Evolutionary conservation across 2,888 invertebrate genomes (phyloP), one percentile per base, ranked within the genome.

Genomic region (Parnassius mnemosyne): DNA sequence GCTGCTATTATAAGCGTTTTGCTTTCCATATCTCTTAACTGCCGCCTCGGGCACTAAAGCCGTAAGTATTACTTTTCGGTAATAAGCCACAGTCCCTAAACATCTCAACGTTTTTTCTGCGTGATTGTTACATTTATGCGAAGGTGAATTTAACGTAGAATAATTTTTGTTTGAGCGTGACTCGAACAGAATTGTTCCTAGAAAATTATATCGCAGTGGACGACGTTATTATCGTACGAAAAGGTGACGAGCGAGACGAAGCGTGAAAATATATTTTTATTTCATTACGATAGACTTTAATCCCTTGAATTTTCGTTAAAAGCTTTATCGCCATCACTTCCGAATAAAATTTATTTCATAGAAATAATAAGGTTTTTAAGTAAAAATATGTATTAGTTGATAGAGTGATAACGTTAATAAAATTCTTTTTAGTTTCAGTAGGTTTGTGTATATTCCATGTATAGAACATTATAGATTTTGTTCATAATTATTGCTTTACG

Each of bases 1-100:
- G 79, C 78, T 79, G 80, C 83, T 81, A 85, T 89, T 89, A 87
- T 87, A 85, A 87, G 83, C 87, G 87, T 83, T 87, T 86, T 86
- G 87, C 84, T 87, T 87, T 87, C 85, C 84, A 84, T 87, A 87
- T 88, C 85, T 82, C 79, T 72, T 83, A 82, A 84, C 83, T 84
- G 81, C 81, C 80, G 83, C 81, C 79, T 78, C 76, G 77, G 79
- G 81, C 77, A 72, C 68, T 71, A 80, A 82, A 78, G 78, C 81
- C 83, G 83, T 86, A 85, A 81, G 87, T 82, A 81, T 84, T 80
- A 87, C 81, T 84, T 87, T 83, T 68, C 73, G 70, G 81, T 85
- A 83, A 85, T 86, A 83, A 80, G 81, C 84, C 81, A 81, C 80
- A 81, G 75, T 74, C 72, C 70, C 73, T 72, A 74, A 77, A 73